phyloP scores from a whole-genome alignment of 2,113 vertebrate genomes.

The Delphinapterus leucas region DNA sequence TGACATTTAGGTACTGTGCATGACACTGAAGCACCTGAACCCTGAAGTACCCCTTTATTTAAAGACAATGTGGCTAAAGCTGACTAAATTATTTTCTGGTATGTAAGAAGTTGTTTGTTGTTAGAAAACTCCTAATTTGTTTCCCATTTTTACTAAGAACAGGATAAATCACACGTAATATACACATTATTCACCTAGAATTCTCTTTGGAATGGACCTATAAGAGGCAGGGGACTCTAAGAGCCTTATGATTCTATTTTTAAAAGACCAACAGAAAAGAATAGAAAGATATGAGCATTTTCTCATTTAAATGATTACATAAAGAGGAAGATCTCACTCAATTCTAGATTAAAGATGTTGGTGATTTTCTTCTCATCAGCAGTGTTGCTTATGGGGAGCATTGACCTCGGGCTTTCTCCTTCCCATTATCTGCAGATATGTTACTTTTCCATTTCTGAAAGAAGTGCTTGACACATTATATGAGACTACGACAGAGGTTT shows the following conservation, averaged over 20 bases:
- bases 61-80: neutral
- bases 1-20: neutral
- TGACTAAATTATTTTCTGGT: constrained; percentile 9
- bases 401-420: constrained; percentile 10
- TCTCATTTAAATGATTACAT: constrained; percentile 58
- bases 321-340: constrained; percentile 41
- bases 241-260: constrained; percentile 55
- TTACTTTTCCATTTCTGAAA: constrained; percentile 51
- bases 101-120: constrained; percentile 16
- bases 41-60: neutral
- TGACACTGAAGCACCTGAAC: neutral
- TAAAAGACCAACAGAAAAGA: constrained; percentile 29
- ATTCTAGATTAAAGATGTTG: constrained; percentile 53
- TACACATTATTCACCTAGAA: constrained; percentile 10
- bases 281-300: constrained; percentile 38
- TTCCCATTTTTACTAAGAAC: constrained; percentile 35
- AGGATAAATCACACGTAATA: constrained; percentile 11
- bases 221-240: neutral
- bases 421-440: constrained; percentile 40
- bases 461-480: constrained; percentile 42
- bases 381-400: constrained; percentile 39
- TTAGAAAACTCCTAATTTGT: constrained; percentile 1
- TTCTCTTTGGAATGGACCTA: neutral
- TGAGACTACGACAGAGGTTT: constrained; percentile 49
- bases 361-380: constrained; percentile 51